Base-by-base conservation (phyloP, 2,888 invertebrate species). In the Leucophenga montana region DNA sequence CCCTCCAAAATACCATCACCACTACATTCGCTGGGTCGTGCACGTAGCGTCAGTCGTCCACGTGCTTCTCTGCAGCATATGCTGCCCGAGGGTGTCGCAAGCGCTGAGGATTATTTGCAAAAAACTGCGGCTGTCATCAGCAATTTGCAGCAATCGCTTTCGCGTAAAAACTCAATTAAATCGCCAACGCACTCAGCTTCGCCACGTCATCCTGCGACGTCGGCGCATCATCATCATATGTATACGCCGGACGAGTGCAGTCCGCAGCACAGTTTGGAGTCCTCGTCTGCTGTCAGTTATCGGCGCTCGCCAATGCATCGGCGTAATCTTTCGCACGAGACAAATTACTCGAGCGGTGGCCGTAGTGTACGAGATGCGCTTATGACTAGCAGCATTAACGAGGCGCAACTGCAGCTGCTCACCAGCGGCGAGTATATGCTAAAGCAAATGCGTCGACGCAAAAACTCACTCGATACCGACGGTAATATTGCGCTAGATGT, bases 1-100 rank as follows among this genome's bases (percentile, higher is more conserved):
- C 91, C 93, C 16, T 92, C 93, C 2, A 94, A 94, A 88, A 95
- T 95, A 85, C 95, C 95, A 3, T 95, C 95, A 67, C 95, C 95
- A 4, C 91, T 94, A 74, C 93, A 93, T 79, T 91, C 92, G 0
- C 85, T 93, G 16, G 89, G 92, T 39, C 90, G 92, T 67, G 83
- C 86, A 67, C 85, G 89, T 67, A 83, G 89, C 88, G 86, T 86
- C 71, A 78, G 88, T 88, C 78, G 89, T 82, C 82, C 91, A 87
- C 83, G 88, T 16, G 82, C 85, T 2, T 85, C 86, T 56, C 64
- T 87, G 22, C 87, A 86, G 44, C 82, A 81, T 72, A 75, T 81
- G 57, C 27, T 82, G 65, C 73, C 74, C 16, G 73, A 74, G 18
- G 74, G 73, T 2, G 67, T 67, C 8, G 71, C 74, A 54, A 91